These are phyloP conservation scores for Ennomos quercinarius DNA, from an alignment of 2,888 invertebrate species.

Conservation along the genomic window DNA sequence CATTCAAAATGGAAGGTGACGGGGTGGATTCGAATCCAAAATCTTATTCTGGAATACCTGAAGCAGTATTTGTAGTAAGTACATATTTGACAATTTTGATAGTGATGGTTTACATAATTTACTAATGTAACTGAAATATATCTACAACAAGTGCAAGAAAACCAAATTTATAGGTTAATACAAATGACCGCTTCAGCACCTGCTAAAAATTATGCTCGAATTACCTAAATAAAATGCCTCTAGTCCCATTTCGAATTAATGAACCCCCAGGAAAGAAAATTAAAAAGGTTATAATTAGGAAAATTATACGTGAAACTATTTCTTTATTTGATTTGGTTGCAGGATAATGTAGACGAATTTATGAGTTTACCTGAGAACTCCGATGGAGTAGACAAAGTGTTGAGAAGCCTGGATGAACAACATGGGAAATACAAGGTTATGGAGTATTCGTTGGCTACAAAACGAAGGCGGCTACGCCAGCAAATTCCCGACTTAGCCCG, in stretches of 20 bases:
- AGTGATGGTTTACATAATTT: neutral
- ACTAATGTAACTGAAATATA: neutral
- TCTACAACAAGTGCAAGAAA: neutral
- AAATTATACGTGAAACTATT: neutral
- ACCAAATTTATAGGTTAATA: conserved; percentile 27
- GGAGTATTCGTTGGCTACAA: conserved; percentile 96
- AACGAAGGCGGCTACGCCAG: conserved; percentile 93
- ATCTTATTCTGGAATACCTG: conserved; percentile 94
- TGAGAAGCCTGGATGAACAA: conserved; percentile 95
- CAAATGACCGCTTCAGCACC: conserved; percentile 16
- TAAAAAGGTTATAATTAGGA: no score
- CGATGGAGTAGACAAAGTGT: conserved; percentile 93
- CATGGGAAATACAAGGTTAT: conserved; percentile 99
- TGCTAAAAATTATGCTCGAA: conserved; percentile 15
- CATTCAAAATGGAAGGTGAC: conserved; percentile 78
- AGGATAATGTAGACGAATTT: conserved; percentile 98
- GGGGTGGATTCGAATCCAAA: conserved; percentile 70
- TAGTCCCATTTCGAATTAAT: neutral
- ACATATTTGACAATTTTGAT: conserved; percentile 9
- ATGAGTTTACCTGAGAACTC: conserved; percentile 94
- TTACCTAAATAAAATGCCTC: conserved; percentile 2
- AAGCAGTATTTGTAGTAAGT: conserved; percentile 95
- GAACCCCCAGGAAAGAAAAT: neutral
- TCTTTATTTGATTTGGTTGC: conserved; percentile 43
- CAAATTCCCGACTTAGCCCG: conserved; percentile 98